These are phyloP conservation scores for Typhlichthys eigenmanni DNA, from an alignment of 2,797 vertebrate genomes.

Conservation along the genomic window DNA sequence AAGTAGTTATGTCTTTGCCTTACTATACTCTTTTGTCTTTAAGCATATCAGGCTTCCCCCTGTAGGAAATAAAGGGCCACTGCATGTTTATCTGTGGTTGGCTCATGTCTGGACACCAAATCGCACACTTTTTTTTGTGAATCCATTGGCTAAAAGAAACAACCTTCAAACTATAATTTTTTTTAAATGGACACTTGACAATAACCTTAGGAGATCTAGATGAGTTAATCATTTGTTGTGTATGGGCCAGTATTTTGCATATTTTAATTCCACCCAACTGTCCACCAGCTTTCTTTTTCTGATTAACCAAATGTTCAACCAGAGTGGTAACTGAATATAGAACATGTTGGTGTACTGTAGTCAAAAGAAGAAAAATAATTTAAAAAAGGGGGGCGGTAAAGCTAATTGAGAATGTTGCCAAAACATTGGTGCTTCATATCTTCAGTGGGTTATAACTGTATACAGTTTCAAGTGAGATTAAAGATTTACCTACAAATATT, in stretches of 20 bases:
- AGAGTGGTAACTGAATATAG: too few relatives aligned
- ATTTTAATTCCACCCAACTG: too few relatives aligned
- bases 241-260: background rate
- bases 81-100: conserved; percentile 4
- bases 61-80: conserved; percentile 25
- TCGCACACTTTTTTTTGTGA: conserved; percentile 23
- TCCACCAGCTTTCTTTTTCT: too few relatives aligned
- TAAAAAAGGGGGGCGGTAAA: conserved; percentile 33
- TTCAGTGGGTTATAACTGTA: conserved; percentile 21
- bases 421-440: conserved; percentile 61
- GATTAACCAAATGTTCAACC: too few relatives aligned
- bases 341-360: too few relatives aligned
- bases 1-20: conserved; percentile 79
- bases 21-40: conserved; percentile 71
- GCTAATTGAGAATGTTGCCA: conserved; percentile 46
- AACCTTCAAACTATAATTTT: conserved; percentile 18
- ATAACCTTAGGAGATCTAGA: conserved; percentile 38
- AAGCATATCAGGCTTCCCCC: conserved; percentile 61
- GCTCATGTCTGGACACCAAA: conserved; percentile 28
- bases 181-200: conserved; percentile 24
- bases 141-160: conserved; percentile 23
- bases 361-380: conserved; percentile 4
- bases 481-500: conserved; percentile 23
- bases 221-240: conserved; percentile 7
- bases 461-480: conserved; percentile 31